phyloP scores from a whole-genome alignment of 2,797 vertebrate genomes.

The Rhincodon typus region DNA sequence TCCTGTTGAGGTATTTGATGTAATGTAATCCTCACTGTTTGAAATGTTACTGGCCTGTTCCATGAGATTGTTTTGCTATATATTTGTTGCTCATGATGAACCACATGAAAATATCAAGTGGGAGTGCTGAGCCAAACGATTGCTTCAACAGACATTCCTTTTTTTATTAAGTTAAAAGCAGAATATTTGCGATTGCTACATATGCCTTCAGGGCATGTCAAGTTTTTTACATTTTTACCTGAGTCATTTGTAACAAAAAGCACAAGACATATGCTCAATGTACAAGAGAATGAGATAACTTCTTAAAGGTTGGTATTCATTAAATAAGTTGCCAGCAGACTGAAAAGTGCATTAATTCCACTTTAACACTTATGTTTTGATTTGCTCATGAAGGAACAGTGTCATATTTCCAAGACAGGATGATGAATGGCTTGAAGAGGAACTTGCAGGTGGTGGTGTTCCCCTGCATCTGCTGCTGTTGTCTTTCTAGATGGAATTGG shows the following conservation, averaged over 20 bases:
- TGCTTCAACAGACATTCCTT: background rate
- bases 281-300: background rate
- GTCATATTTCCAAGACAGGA: too few species aligned
- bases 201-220: background rate
- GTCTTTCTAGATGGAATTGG: too few species aligned
- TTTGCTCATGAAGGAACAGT: background rate
- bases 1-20: background rate
- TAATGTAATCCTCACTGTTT: background rate
- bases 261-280: background rate
- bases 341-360: background rate
- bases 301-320: background rate
- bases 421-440: too few species aligned
- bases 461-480: too few species aligned
- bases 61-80: background rate
- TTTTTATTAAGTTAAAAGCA: background rate
- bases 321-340: background rate
- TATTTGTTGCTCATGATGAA: background rate
- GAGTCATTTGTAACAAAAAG: background rate
- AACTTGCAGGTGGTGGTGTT: too few species aligned
- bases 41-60: conserved; percentile 2
- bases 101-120: background rate
- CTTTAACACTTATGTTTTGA: background rate
- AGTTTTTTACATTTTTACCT: background rate
- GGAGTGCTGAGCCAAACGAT: background rate
- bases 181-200: background rate